Evolutionary conservation across 2,113 vertebrate species (phyloP).

Genomic region (Rissa tridactyla): DNA sequence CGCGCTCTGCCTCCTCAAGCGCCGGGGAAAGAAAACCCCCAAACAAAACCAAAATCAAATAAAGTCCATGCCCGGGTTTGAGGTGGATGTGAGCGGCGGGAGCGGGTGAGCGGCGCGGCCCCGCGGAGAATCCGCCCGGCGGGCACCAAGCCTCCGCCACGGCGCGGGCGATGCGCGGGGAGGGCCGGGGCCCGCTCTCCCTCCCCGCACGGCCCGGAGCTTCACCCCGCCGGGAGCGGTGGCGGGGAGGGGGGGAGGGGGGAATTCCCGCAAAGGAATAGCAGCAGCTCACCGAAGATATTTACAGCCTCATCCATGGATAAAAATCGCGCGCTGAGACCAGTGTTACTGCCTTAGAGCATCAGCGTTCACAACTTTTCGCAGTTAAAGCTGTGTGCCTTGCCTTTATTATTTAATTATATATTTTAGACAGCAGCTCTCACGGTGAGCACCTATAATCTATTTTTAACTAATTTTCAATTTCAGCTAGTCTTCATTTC

Average conservation of each 20-base stretch:
- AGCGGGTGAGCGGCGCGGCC: background rate
- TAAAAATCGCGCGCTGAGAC: background rate
- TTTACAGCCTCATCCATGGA: background rate
- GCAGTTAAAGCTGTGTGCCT: background rate
- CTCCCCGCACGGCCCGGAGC: too few relatives aligned
- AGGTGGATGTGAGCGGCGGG: background rate
- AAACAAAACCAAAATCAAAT: background rate
- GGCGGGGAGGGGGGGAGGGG: too few relatives aligned
- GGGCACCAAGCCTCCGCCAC: background rate
- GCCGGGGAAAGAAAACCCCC: background rate
- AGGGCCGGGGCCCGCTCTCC: background rate
- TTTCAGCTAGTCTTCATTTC: background rate
- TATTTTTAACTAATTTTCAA: background rate
- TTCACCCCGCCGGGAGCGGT: background rate
- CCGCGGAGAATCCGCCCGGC: background rate
- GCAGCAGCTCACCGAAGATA: background rate
- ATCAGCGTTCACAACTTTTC: background rate
- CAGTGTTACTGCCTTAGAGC: background rate
- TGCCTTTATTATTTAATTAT: background rate
- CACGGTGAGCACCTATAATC: background rate
- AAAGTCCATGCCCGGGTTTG: background rate
- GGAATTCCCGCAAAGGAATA: background rate
- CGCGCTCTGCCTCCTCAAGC: background rate
- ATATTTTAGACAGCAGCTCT: background rate
- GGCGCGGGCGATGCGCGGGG: background rate